Base-by-base conservation (phyloP, 30 jellyfish, hydroid and myxozoan species). In the Hydractinia symbiolongicarpus region DNA sequence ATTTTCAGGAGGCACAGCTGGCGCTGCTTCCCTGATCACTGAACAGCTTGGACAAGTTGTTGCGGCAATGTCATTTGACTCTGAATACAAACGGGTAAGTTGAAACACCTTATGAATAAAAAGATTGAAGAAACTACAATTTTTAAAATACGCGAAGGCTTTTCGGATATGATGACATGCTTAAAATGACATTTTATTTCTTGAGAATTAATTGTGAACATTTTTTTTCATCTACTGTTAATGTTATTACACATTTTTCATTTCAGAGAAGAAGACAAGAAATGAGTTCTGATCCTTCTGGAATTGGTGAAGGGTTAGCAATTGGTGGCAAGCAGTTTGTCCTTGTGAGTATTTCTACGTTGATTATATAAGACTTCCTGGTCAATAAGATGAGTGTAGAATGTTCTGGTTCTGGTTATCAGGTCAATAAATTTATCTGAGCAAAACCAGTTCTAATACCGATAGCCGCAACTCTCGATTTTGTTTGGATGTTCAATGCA, bases 1-100 rank as follows among this genome's bases (percentile, higher is more conserved):
- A 16, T 54, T 30, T 49, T 8, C 55, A 81, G 89, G 89, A 40
- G 89, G 89, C 10, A 81, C 89, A 0, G 77, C 72, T 16, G 81
- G 69, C 1, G 89, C 89, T 5, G 82, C 81, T 67, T 68, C 89
- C 44, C 44, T 53, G 60, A 81, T 81, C 11, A 66, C 89, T 9
- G 89, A 81, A 52, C 89, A 81, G 71, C 84, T 81, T 67, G 89
- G 89, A 0, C 76, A 68, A 21, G 89, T 68, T 1, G 89, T 81
- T 3, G 89, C 89, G 1, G 89, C 86, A 20, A 21, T 81, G 86
- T 67, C 89, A 50, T 81, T 81, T 81, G 89, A 81, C 57, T 17
- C 76, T 7, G 89, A 81, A 49, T 81, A 81, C 72, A 21, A 81
- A 68, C 69, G 76, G 87, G 89, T 81, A 5, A 8, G 86, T 58